A percentile compares a stretch with the other conserved stretches of the same genome.
These are phyloP conservation scores for Latrodectus hesperus DNA, from an alignment of 2,888 invertebrate genomes.

Conservation along the genomic window DNA sequence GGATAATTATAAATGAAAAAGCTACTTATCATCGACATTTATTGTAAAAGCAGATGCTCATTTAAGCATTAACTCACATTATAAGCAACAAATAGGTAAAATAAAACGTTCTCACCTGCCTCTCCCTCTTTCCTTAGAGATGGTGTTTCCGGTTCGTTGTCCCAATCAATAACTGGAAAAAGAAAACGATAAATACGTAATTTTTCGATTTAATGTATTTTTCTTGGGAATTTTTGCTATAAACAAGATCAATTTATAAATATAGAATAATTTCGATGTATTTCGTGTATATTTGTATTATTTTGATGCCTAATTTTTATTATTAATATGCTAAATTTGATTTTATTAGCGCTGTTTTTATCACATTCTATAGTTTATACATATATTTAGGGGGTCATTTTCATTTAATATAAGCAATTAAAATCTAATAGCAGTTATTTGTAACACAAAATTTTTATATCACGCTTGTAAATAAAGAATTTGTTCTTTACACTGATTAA, in stretches of 20 bases:
- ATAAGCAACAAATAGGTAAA: too few species aligned
- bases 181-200: background rate
- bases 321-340: background rate
- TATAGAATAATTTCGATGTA: background rate
- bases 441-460: too few species aligned
- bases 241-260: background rate
- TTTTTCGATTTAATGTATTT: background rate
- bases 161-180: slow-evolving; percentile 66
- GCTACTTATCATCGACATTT: too few species aligned
- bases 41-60: too few species aligned
- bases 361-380: too few species aligned
- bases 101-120: slow-evolving; percentile 27
- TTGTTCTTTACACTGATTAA: too few species aligned
- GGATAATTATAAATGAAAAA: too few species aligned
- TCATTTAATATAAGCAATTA: too few species aligned
- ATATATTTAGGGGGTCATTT: background rate
- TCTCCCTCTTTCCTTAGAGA: slow-evolving; percentile 37
- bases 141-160: slow-evolving; percentile 32
- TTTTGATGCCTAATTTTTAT: background rate
- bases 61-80: too few species aligned
- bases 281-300: too few species aligned
- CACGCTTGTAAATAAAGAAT: too few species aligned
- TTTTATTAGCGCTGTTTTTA: background rate
- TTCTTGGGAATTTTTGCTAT: background rate
- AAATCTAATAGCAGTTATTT: too few species aligned